Percentiles rank a stretch among this genome's conserved stretches.
phyloP scores from a whole-genome alignment of 2,113 vertebrate genomes.

The Axis porcinus region DNA sequence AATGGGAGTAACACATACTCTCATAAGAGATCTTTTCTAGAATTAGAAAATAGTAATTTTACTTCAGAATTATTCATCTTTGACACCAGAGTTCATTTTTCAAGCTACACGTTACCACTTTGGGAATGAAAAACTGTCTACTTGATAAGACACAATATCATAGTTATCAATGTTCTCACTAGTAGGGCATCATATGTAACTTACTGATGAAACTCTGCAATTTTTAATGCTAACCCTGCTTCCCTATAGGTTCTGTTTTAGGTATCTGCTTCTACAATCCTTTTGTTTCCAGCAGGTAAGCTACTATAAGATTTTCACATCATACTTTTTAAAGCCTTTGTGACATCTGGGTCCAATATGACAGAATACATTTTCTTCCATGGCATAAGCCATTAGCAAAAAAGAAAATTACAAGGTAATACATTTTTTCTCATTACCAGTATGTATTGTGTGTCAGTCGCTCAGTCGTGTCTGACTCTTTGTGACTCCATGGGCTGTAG shows the following conservation, averaged over 20 bases:
- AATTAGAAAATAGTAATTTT: conserved; percentile 5
- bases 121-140: not conserved
- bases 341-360: not conserved
- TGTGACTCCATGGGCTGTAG: not conserved
- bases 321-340: conserved; percentile 21
- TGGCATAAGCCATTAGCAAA: not conserved
- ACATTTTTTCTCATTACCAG: not conserved
- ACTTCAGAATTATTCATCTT: not conserved
- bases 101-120: not conserved
- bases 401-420: not conserved
- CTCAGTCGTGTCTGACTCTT: not conserved
- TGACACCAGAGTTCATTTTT: not conserved
- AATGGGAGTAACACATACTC: not conserved
- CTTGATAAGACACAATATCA: not conserved
- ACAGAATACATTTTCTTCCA: conserved; percentile 33
- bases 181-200: not conserved
- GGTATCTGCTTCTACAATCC: not conserved
- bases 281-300: not conserved
- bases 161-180: not conserved
- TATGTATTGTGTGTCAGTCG: not conserved
- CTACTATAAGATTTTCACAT: not conserved
- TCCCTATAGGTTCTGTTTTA: not conserved
- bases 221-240: not conserved
- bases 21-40: not conserved
- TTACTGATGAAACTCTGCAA: not conserved